A percentile compares a stretch with the other conserved stretches of the same genome.
These are phyloP conservation scores for Hippoglossus stenolepis DNA, from an alignment of 2,113 vertebrate species.

Conservation along the genomic window DNA sequence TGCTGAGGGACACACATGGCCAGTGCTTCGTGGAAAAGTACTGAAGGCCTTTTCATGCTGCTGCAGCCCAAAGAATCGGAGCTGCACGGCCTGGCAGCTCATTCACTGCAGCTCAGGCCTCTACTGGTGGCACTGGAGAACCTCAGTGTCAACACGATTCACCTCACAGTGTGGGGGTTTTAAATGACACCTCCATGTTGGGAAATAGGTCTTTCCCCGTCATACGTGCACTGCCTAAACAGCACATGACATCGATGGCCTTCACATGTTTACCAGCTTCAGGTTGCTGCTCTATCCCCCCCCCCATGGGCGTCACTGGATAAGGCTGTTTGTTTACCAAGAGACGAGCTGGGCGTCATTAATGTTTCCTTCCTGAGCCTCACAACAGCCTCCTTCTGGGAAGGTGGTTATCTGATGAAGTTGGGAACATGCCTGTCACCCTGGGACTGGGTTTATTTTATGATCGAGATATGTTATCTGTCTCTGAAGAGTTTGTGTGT, in stretches of 20 bases:
- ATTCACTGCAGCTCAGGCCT: slow-evolving; percentile 28
- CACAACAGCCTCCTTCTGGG: slow-evolving; percentile 29
- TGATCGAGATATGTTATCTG: slow-evolving; percentile 45
- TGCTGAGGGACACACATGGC: background rate
- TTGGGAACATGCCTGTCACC: slow-evolving; percentile 10
- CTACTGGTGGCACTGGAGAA: slow-evolving; percentile 24
- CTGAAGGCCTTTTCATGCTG: slow-evolving; percentile 13
- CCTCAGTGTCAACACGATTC: slow-evolving; percentile 47
- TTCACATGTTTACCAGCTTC: slow-evolving; percentile 45
- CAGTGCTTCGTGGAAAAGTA: slow-evolving; percentile 60
- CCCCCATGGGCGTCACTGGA: slow-evolving; percentile 26
- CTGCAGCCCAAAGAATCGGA: slow-evolving; percentile 35
- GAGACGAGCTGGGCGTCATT: slow-evolving; percentile 16
- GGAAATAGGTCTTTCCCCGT: background rate
- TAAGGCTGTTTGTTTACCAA: slow-evolving; percentile 42
- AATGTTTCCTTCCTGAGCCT: slow-evolving; percentile 40
- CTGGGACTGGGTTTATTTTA: slow-evolving; percentile 9
- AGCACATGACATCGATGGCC: background rate
- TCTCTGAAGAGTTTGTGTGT: slow-evolving; percentile 1
- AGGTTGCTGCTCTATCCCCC: background rate
- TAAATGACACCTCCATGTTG: background rate
- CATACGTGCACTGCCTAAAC: slow-evolving; percentile 21
- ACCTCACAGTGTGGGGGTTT: slow-evolving; percentile 24
- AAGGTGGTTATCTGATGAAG: slow-evolving; percentile 60
- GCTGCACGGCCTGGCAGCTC: slow-evolving; percentile 20